Evolutionary conservation across 2,888 invertebrate genomes (phyloP), one percentile per base, ranked within the genome.

Genomic region (Lasioglossum villosulum): DNA sequence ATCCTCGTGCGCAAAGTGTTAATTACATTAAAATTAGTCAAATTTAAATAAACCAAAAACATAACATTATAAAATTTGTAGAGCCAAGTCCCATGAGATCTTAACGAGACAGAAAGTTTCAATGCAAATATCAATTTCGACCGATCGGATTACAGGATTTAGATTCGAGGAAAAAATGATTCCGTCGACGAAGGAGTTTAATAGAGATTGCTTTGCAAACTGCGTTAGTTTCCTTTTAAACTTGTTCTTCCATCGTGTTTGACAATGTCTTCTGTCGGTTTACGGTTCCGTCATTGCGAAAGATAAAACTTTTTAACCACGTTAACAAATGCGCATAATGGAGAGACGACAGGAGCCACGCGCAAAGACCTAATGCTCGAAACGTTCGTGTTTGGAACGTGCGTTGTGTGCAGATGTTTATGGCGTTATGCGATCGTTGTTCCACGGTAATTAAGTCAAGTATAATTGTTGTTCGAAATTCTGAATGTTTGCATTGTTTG

Each of bases 361-460:
- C 45, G 1, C 34, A 30, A 63, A 30, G 30, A 63, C 34, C 63
- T 63, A 34, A 63, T 30, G 30, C 19, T 34, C 3, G 63, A 6
- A 19, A 30, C 63, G 19, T 30, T 6, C 19, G 30, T 19, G 30
- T 16, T 8, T 23, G 30, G 48, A 48, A 30, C 72, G 72, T 42
- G 71, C 45, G 27, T 34, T 72, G 75, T 78, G 77, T 59, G 56
- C 14, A 19, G 63, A 78, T 71, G 45, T 72, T 84, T 72, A 45
- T 39, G 10, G 59, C 0, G 45, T 23, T 3, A 10, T 19, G 63
- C 30, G 56, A 52, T 14, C 27, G 23, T n/a, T 81, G 75, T 72
- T 66, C 37, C 68, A 8, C 23, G 23, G 63, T 78, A 85, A 88
- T 87, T 79, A 63, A 71, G 45, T 73, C 66, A 74, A 66, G 39